Evolutionary conservation across 2,888 invertebrate species (phyloP), one percentile per base, ranked within the genome.

Genomic region (Drosophila nigricruria): DNA sequence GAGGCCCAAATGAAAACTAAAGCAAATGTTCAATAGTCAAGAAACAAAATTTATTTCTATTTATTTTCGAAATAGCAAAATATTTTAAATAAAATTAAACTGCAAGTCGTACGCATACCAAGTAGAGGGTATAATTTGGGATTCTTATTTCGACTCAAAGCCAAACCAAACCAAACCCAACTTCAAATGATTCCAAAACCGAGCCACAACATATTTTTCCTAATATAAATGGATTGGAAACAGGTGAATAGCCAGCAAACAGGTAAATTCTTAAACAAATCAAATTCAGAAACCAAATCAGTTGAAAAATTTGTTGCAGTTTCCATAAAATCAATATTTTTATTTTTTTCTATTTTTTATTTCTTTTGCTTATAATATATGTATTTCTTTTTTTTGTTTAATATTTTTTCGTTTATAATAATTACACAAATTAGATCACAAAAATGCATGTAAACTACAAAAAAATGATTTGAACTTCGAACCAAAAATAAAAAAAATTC

Each of bases 381-480:
- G 52, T 74, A 25, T 40, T 34, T 59, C 47, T 82, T 68, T 71
- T 77, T 76, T 73, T 38, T 69, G 73, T 75, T 53, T 59, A 67
- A 62, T 53, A 69, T 81, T 52, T 81, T 83, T 84, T 88, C 60
- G 67, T 82, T 85, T 90, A 89, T 70, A 85, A 77, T 85, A 91
- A 83, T 89, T 91, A 91, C 89, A 91, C 85, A 89, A 89, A 89
- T 85, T 91, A 89, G 85, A 89, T 89, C 89, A 89, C 89, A 91
- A 89, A 89, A 89, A 89, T 89, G 91, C 89, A 91, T 89, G 80
- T 85, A 90, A 90, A 88, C 85, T 90, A 89, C 91, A 80, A 81
- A 79, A 62, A 77, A 88, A 73, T 87, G 66, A 84, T 85, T 74
- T 76, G 73, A 81, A 73, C 67, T 69, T 73, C 81, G 77, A 56